Evolutionary conservation across 2,797 vertebrate genomes (phyloP), one percentile per base, ranked within the genome.

Genomic region (Alosa sapidissima): DNA sequence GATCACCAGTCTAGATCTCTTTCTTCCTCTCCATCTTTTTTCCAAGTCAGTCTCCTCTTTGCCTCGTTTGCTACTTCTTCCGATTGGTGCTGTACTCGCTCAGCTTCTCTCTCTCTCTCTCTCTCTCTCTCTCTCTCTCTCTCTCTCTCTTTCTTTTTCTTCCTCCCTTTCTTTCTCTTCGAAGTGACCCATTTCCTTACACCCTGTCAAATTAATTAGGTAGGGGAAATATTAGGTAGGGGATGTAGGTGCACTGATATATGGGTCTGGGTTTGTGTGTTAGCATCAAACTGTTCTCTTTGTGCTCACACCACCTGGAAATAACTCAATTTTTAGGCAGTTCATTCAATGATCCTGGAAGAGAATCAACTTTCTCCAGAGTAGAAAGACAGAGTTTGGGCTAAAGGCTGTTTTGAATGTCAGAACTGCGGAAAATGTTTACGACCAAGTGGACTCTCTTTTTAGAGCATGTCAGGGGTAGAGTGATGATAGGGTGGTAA

Each of bases 1-100:
- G 82, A 86, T 88, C 86, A 52, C 81, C 68, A 47, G 81, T 86
- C 55, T 28, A 47, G 81, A 88, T 45, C 72, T 28, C 49, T 81
- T 54, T 75, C 52, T 49, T 75, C 16, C 83, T 81, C 16, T 84
- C 65, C 6, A 1, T 55, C 11, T n/a, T 72, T 85, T 54, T 55
- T 62, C 58, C 81, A 81, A 33, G 16, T 83, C 24, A 87, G 33
- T 19, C 81, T 84, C 48, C 7, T 55, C 49, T 16, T 81, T 62
- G 10, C 47, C 24, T 85, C 51, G 41, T 55, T 75, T 75, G 47
- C 47, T 47, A 13, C 5, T 82, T 68, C 85, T 33, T 83, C 81
- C 47, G 52, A 75, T n/a, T 62, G 58, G 21, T 60, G 21, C n/a
- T 58, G 21, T 58, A 58, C 55, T 58, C 52, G 13, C 28, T 75